Evolutionary conservation across 2,113 vertebrate species (phyloP).

Genomic region (Mohoua ochrocephala): DNA sequence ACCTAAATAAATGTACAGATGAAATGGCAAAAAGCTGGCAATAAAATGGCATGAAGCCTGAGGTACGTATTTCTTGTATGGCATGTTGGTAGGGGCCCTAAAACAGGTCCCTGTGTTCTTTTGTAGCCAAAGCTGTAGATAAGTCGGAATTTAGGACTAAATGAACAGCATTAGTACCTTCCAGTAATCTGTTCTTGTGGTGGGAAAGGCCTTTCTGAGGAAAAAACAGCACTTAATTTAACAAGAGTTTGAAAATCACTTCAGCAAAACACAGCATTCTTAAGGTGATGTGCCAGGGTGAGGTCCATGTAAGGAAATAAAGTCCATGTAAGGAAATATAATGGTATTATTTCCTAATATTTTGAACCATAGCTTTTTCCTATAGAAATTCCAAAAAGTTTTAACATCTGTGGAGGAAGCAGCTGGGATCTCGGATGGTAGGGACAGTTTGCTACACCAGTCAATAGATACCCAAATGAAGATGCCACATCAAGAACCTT

Average conservation of each 20-base stretch:
- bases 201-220: not conserved
- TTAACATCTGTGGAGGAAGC: not conserved
- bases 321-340: not conserved
- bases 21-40: not conserved
- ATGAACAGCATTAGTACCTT: not conserved
- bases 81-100: not conserved
- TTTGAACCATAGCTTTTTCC: not conserved
- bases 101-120: not conserved
- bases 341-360: not conserved
- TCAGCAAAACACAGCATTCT: not conserved
- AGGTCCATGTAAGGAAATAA: not conserved
- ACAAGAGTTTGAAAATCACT: not conserved
- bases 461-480: not conserved
- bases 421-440: not conserved
- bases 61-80: not conserved
- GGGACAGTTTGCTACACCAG: not conserved
- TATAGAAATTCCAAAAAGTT: not conserved
- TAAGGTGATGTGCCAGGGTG: not conserved
- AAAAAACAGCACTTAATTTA: not conserved
- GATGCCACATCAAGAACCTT: not conserved
- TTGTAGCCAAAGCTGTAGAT: not conserved
- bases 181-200: not conserved
- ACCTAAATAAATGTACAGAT: not conserved
- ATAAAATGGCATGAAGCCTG: not conserved
- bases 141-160: not conserved